Evolutionary conservation across 2,888 invertebrate species (phyloP), one percentile per base, ranked within the genome.

Genomic region (Eristalis intricaria): DNA sequence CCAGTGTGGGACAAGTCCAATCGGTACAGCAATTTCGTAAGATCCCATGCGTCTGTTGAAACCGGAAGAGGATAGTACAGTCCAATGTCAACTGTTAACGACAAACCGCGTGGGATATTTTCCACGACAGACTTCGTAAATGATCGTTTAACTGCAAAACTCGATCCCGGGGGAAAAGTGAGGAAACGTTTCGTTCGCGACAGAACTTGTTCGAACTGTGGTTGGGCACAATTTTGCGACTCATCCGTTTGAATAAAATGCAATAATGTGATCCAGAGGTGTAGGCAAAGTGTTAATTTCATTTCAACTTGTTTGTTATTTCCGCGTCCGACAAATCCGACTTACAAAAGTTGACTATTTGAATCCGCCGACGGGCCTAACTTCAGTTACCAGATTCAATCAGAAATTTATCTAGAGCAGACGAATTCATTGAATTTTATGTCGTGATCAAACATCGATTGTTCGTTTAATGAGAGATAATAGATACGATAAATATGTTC

Each of bases 61-160:
- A 38, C 78, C 11, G 78, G 78, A 13, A 78, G 29, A 5, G 78
- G 78, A 10, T 65, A 82, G 32, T 76, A 82, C 19, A 82, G 26
- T 35, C 82, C 82, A 58, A 65, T 65, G 32, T 76, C 82, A 0
- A 82, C 29, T 29, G 43, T 76, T 3, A 82, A 22, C n/a, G 10
- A 19, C 3, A 82, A 13, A 50, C 82, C 76, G 15, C 50, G 76
- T 11, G 82, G 82, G 15, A 65, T 70, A 38, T 76, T 82, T 11
- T 71, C 66, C 5, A 82, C 1, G 26, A 82, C 43, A 10, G 71
- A 70, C 35, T 82, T 82, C 38, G 82, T 66, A 66, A 82, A 82
- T 1, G 76, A 76, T 15, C 82, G 60, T 29, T 82, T 82, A 5
- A 82, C 61, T 2, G 82, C 65, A 8, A 82, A 58, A n/a, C 70